Base-by-base conservation (phyloP, 2,888 invertebrate genomes). In the Napeogenes inachia region DNA sequence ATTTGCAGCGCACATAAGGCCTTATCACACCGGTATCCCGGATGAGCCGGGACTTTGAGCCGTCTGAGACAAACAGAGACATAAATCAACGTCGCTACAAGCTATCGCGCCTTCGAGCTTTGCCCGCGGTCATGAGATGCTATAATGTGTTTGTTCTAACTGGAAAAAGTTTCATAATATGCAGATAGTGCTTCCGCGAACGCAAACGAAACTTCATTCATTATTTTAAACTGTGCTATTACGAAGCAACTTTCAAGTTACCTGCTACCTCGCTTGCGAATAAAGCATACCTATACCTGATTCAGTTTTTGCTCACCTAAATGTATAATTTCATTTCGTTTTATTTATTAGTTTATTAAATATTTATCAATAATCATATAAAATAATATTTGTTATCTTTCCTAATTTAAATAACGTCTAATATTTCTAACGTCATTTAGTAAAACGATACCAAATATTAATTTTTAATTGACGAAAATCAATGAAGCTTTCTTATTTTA, bases 61-160 rank as follows among this genome's bases (percentile, higher is more conserved):
- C 77, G 75, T 82, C 80, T 80, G 84, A 78, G 81, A 87, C 87
- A 87, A 88, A 85, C 85, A 79, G 78, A 82, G 82, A 84, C 85
- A 89, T 89, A 89, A 89, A 89, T 89, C 89, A 89, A 88, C 75
- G 89, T 89, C 89, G 84, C 76, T 77, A 77, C 75, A 82, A 84
- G 83, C 87, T 88, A 89, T 89, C 89, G 82, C 84, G 78, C 76
- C 80, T 80, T 80, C 79, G 77, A 76, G 78, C 75, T 74, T 71
- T 72, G 72, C 73, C 73, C 74, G 75, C 73, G 79, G 79, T 80
- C 78, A 74, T 75, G 78, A 80, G 75, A 78, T 75, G 80, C 81
- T 82, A 81, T 83, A 86, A 87, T 84, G 85, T 84, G 85, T 87
- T 86, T 85, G 84, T 86, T 83, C 81, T 80, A 70, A 74, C 63